A percentile compares a stretch with the other conserved stretches of the same genome.
phyloP scores from a whole-genome alignment of 2,113 vertebrate species.

The Corythornis vintsioides region DNA sequence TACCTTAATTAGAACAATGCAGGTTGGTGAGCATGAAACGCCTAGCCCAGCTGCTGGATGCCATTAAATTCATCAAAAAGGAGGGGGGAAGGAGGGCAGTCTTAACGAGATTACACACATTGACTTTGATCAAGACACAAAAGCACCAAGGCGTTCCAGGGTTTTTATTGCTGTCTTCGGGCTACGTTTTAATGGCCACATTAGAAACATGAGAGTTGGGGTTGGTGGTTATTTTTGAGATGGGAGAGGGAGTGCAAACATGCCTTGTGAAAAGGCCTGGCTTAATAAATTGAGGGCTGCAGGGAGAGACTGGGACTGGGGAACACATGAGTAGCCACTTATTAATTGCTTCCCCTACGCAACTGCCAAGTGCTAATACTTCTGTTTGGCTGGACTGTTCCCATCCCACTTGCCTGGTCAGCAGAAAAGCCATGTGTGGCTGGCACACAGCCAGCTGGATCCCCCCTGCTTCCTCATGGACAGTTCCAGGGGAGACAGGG shows the following conservation, averaged over 20 bases:
- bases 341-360: conserved; percentile 79
- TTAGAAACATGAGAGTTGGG: conserved; percentile 82
- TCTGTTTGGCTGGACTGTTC: conserved; percentile 29
- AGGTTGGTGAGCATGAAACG: conserved; percentile 76
- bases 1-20: conserved; percentile 86
- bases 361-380: conserved; percentile 53
- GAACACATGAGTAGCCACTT: conserved; percentile 77
- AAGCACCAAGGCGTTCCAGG: conserved; percentile 83
- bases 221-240: conserved; percentile 50
- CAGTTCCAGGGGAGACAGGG: background rate
- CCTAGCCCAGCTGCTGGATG: conserved; percentile 81
- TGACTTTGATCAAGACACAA: conserved; percentile 93
- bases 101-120: conserved; percentile 91
- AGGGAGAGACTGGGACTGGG: conserved; percentile 71
- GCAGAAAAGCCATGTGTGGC: background rate
- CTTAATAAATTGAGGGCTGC: conserved; percentile 79
- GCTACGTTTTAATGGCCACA: conserved; percentile 92
- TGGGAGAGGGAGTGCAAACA: conserved; percentile 43
- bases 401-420: background rate
- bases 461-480: background rate
- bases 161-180: conserved; percentile 93
- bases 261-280: conserved; percentile 66
- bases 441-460: background rate
- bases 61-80: conserved; percentile 78
- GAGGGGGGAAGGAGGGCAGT: conserved; percentile 74